A percentile compares a stretch with the other conserved stretches of the same genome.
These are phyloP conservation scores for Panthera leo DNA, from an alignment of 2,113 vertebrate genomes.

Conservation along the genomic window DNA sequence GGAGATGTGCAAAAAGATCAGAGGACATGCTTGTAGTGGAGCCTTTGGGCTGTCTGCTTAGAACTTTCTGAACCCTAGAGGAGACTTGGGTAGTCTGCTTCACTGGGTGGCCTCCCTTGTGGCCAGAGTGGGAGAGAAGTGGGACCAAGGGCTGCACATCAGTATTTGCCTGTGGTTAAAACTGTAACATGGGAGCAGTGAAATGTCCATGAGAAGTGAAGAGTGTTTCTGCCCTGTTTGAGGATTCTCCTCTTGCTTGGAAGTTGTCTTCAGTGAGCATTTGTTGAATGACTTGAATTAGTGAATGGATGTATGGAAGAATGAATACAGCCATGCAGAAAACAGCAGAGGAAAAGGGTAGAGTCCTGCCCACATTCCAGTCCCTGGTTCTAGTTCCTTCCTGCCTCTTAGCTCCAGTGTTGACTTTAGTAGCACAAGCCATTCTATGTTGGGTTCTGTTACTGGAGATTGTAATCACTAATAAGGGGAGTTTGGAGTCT, in stretches of 20 bases:
- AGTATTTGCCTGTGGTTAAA: not conserved
- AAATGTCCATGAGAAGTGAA: not conserved
- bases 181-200: not conserved
- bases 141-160: no score
- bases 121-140: not conserved
- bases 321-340: not conserved
- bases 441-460: not conserved
- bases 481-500: not conserved
- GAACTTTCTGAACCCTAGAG: not conserved
- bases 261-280: not conserved
- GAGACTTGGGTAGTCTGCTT: not conserved
- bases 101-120: not conserved
- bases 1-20: not conserved
- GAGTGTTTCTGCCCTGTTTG: no score
- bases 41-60: not conserved
- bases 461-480: not conserved
- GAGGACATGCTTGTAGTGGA: not conserved
- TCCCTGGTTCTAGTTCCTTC: not conserved
- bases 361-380: not conserved
- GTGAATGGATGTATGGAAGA: not conserved
- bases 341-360: not conserved
- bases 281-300: not conserved
- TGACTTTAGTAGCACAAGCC: not conserved
- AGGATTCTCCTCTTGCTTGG: not conserved
- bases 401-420: not conserved